Evolutionary conservation across 2,797 vertebrate species (phyloP).

Genomic region (Gallinago stenura): DNA sequence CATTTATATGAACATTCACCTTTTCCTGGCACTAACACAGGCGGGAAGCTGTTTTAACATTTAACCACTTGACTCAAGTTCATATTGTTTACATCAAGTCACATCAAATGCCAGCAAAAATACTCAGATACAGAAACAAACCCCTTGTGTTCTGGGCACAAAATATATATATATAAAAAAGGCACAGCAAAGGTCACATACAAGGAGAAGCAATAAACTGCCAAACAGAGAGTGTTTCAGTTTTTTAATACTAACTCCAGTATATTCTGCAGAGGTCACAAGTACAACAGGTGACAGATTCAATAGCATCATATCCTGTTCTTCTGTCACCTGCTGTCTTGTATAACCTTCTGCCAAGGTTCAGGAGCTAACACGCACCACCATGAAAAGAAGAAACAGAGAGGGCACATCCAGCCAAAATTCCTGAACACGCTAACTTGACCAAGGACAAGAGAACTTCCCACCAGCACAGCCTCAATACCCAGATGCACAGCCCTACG

Average conservation of each 20-base stretch:
- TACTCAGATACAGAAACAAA: neutral
- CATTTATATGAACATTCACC: neutral
- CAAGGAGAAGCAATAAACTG: neutral
- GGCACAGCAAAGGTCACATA: neutral
- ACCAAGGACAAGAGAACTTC: neutral
- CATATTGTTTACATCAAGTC: neutral
- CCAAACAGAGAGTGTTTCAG: neutral
- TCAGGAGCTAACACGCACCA: neutral
- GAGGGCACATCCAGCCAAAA: neutral
- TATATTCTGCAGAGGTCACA: neutral
- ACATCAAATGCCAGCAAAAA: neutral
- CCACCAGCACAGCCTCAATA: neutral
- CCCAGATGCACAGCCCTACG: neutral
- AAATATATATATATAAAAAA: neutral
- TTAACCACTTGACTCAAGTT: conserved; percentile 8
- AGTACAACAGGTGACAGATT: neutral
- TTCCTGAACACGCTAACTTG: neutral
- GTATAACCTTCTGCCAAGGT: neutral
- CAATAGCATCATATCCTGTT: neutral
- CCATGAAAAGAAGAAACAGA: neutral
- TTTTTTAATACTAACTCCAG: neutral
- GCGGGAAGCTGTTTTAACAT: neutral
- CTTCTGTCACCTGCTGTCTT: neutral
- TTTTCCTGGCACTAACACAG: neutral
- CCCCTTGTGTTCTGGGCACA: neutral